Percentiles rank a stretch among this genome's conserved stretches.
Evolutionary conservation across 23 tunicate species (phyloP).

Genomic region (Ciona savignyi): DNA sequence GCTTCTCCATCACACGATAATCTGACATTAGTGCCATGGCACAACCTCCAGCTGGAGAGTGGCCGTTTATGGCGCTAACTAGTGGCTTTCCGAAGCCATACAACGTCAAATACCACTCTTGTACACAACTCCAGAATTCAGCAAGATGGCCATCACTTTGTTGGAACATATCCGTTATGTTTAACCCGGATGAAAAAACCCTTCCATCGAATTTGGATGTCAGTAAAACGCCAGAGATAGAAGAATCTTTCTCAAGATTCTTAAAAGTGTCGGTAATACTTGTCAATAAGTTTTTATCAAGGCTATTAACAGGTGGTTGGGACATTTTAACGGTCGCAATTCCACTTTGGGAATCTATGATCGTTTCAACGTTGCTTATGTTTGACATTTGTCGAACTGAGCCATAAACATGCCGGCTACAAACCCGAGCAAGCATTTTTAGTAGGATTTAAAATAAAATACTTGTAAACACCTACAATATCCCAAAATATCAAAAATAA

Average conservation of each 20-base stretch:
- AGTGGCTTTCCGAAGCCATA: slow-evolving; percentile 64
- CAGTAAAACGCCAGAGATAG: slow-evolving; percentile 41
- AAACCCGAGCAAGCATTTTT: background rate
- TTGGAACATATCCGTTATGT: slow-evolving; percentile 59
- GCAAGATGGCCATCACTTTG: slow-evolving; percentile 43
- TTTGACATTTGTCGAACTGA: background rate
- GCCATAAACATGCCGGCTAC: background rate
- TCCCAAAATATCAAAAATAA: background rate
- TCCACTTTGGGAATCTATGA: slow-evolving; percentile 9
- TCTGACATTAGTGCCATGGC: slow-evolving; percentile 39
- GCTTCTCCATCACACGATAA: slow-evolving; percentile 35
- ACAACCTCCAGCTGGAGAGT: slow-evolving; percentile 97
- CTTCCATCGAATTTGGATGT: slow-evolving; percentile 80
- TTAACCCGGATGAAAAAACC: slow-evolving; percentile 86
- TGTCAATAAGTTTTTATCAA: slow-evolving; percentile 37
- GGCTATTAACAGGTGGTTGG: slow-evolving; percentile 69
- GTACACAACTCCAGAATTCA: slow-evolving; percentile 75
- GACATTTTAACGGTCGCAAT: slow-evolving; percentile 33
- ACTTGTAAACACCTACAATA: background rate
- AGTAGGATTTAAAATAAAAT: no score
- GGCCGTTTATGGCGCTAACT: slow-evolving; percentile 94
- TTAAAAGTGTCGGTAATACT: slow-evolving; percentile 35
- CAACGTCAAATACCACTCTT: slow-evolving; percentile 68
- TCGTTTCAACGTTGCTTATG: background rate
- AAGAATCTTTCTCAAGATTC: slow-evolving; percentile 21